Evolutionary conservation across 2,888 invertebrate species (phyloP).

Genomic region (Amiota minor): DNA sequence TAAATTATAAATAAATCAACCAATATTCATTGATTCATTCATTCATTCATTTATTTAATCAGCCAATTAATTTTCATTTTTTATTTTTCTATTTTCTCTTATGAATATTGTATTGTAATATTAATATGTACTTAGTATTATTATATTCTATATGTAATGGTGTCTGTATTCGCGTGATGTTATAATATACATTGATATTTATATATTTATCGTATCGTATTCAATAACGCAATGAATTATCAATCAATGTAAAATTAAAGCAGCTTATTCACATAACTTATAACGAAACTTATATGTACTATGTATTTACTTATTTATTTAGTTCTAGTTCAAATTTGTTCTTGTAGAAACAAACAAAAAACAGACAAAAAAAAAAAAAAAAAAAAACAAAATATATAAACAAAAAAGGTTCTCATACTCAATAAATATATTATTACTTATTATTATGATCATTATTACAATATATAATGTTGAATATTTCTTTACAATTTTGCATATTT

Average conservation of each 20-base stretch:
- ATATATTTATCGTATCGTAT: neutral
- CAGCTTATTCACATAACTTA: conserved; percentile 15
- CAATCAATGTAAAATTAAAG: conserved; percentile 11
- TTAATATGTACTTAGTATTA: too few relatives aligned
- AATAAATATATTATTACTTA: conserved; percentile 21
- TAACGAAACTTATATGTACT: conserved; percentile 9
- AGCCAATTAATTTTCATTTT: conserved; percentile 7
- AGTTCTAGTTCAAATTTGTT: conserved; percentile 20
- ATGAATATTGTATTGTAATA: too few relatives aligned
- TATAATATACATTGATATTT: neutral
- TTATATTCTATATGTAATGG: too few relatives aligned
- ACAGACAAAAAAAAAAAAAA: conserved; percentile 40
- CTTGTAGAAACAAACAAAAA: conserved; percentile 13
- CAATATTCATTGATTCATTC: neutral
- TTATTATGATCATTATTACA: neutral
- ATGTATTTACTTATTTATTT: conserved; percentile 13
- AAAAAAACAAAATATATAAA: conserved; percentile 19
- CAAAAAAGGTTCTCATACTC: conserved; percentile 20
- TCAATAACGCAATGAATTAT: neutral
- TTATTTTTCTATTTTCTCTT: conserved; percentile 7
- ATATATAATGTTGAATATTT: neutral
- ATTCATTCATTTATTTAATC: neutral
- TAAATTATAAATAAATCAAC: neutral
- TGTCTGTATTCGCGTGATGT: conserved; percentile 1
- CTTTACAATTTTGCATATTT: too few relatives aligned